A percentile compares a stretch with the other conserved stretches of the same genome.
Conservation (phyloP, 2,113 vertebrate genomes). For the Cricetomys ansorgei region DNA sequence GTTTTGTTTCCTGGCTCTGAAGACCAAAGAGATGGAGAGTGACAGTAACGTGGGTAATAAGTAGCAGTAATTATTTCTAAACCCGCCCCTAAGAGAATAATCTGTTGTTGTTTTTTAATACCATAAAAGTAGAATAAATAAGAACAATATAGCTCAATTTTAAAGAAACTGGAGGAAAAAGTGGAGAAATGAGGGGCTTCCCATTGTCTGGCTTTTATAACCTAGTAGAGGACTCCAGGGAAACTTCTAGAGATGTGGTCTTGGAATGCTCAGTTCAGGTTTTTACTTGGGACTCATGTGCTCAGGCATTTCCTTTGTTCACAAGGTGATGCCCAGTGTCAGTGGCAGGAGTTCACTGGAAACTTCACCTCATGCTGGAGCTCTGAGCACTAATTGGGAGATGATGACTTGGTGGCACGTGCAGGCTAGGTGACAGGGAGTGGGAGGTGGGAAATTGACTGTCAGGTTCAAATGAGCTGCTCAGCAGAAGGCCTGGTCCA, state of each 20-base stretch:
- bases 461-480: neutral
- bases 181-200: neutral
- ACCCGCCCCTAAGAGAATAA: neutral
- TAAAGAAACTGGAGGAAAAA: neutral
- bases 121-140: neutral
- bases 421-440: fast-evolving
- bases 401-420: neutral
- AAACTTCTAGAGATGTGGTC: neutral
- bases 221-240: neutral
- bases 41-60: neutral
- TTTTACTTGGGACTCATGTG: neutral
- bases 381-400: neutral
- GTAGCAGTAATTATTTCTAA: neutral
- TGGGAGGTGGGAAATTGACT: fast-evolving
- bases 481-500: fast-evolving
- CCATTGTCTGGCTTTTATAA: neutral
- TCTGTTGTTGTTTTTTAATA: neutral
- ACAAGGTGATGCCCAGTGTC: neutral
- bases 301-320: neutral
- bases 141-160: neutral
- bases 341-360: fast-evolving
- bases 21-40: neutral
- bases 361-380: fast-evolving
- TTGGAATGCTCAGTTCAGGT: neutral
- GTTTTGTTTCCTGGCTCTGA: neutral